phyloP scores from a whole-genome alignment of 2,888 invertebrate species.

The Lasioglossum malachurum region DNA sequence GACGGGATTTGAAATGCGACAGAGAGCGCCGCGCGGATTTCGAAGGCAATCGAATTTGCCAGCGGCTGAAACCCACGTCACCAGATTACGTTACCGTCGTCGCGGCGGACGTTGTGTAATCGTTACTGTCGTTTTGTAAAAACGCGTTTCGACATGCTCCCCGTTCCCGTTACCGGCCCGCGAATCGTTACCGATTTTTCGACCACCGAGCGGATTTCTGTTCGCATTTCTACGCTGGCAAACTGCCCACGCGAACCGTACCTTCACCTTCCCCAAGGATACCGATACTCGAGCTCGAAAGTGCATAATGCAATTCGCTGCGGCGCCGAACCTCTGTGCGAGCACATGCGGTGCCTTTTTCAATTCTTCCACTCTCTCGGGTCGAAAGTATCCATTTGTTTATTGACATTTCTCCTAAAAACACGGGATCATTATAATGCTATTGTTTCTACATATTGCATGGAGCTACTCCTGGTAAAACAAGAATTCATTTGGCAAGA shows the following conservation, averaged over 20 bases:
- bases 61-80: not conserved
- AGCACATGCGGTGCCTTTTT: not conserved
- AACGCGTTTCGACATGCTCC: not conserved
- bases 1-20: conserved; percentile 7
- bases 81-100: conserved; percentile 8
- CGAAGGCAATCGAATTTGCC: not conserved
- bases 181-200: conserved; percentile 12
- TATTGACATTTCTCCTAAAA: not conserved
- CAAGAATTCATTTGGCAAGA: not conserved
- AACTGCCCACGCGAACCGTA: conserved; percentile 36
- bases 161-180: not conserved
- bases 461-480: not conserved
- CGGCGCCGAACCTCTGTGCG: not conserved
- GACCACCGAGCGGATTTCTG: conserved; percentile 4
- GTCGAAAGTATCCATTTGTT: not conserved
- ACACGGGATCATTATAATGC: not conserved
- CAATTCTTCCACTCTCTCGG: not conserved
- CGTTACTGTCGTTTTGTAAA: not conserved
- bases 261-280: conserved; percentile 9
- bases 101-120: not conserved
- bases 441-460: not conserved
- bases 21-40: not conserved
- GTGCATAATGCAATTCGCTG: not conserved
- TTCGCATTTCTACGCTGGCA: not conserved
- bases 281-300: not conserved